phyloP scores from a whole-genome alignment of 2,113 vertebrate genomes.

The Drymodes brunneopygia region DNA sequence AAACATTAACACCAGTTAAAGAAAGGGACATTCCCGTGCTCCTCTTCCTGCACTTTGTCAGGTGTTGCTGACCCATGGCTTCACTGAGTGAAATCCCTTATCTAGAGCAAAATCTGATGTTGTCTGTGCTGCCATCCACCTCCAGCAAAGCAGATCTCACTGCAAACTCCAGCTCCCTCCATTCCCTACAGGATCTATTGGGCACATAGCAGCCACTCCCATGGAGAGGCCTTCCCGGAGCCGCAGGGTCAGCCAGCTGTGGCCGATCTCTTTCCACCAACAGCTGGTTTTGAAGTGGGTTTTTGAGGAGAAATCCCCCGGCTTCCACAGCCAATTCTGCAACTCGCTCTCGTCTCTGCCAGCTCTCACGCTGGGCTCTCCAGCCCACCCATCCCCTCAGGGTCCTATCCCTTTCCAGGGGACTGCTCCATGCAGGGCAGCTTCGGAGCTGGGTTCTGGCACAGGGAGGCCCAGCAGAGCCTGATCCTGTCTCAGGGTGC shows the following conservation, averaged over 20 bases:
- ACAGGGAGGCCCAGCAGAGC: background rate
- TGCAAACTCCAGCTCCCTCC: background rate
- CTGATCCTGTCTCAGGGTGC: background rate
- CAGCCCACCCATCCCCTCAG: background rate
- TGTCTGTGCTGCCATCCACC: fast-evolving
- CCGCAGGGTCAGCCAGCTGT: background rate
- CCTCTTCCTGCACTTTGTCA: background rate
- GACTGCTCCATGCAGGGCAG: fast-evolving
- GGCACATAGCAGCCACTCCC: background rate
- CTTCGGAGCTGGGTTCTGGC: background rate
- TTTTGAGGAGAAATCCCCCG: background rate
- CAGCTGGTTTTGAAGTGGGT: conserved; percentile 7
- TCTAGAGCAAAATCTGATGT: background rate
- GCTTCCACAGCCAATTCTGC: background rate
- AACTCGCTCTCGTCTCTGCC: background rate
- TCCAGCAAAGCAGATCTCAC: fast-evolving
- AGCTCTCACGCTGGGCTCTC: background rate
- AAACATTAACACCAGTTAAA: background rate
- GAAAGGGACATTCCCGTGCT: background rate
- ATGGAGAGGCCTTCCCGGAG: background rate
- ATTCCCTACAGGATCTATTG: background rate
- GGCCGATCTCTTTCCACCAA: background rate
- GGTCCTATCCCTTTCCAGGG: background rate
- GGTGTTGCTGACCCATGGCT: background rate
- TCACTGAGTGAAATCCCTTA: background rate